Percentiles rank a stretch among this genome's conserved stretches.
Evolutionary conservation across 2,888 invertebrate species (phyloP).

Genomic region (Cynaeus angustus): DNA sequence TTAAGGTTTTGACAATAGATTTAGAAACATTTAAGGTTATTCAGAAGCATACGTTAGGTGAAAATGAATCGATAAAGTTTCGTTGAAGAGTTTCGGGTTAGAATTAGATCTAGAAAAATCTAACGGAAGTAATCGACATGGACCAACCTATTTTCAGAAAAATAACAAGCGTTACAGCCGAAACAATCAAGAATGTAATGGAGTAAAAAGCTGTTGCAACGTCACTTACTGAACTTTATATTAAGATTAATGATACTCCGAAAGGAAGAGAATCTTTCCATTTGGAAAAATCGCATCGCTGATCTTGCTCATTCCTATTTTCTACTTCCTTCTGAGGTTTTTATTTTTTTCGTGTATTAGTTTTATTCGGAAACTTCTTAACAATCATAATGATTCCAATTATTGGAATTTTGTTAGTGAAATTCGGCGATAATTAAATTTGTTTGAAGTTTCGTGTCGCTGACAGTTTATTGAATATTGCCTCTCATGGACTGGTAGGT

Average conservation of each 20-base stretch:
- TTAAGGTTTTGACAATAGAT: too few species aligned
- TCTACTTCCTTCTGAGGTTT: conserved; percentile 7
- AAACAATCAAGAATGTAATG: conserved; percentile 21
- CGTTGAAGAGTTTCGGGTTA: too few species aligned
- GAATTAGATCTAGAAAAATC: too few species aligned
- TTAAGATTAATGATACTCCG: conserved; percentile 49
- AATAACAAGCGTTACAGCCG: conserved; percentile 5
- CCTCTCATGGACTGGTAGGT: not conserved
- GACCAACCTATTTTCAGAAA: not conserved
- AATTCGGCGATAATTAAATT: conserved; percentile 13
- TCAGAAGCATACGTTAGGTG: too few species aligned
- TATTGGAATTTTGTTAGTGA: not conserved
- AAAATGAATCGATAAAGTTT: too few species aligned
- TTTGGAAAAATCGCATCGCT: conserved; percentile 36
- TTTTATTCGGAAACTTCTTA: conserved; percentile 4
- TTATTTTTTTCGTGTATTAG: conserved; percentile 18
- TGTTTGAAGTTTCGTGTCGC: conserved; percentile 8
- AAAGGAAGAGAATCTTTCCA: conserved; percentile 9
- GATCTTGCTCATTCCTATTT: conserved; percentile 8
- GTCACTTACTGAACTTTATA: conserved; percentile 47
- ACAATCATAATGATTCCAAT: not conserved
- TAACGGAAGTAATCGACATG: not conserved
- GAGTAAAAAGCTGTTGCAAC: conserved; percentile 53
- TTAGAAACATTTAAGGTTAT: too few species aligned
- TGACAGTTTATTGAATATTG: conserved; percentile 20